phyloP scores from a whole-genome alignment of 2,888 invertebrate species.

The Iphiclides podalirius region DNA sequence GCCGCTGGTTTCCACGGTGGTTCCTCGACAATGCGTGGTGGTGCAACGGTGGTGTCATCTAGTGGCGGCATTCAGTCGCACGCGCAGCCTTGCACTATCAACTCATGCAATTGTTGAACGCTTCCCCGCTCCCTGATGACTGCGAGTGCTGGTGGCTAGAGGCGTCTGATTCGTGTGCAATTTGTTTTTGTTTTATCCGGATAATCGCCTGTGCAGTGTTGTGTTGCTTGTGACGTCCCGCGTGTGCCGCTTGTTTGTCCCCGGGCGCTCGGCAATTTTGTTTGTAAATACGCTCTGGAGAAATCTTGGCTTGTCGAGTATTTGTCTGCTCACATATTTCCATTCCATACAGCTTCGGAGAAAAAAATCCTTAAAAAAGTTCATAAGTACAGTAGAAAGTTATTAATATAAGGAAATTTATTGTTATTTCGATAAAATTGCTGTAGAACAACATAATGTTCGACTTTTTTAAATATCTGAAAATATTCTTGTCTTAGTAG shows the following conservation, averaged over 20 bases:
- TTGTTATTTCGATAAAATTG: neutral
- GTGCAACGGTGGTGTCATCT: conserved; percentile 64
- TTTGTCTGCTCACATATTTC: conserved; percentile 8
- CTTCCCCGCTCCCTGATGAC: conserved; percentile 40
- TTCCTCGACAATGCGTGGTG: conserved; percentile 68
- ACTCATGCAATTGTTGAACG: conserved; percentile 47
- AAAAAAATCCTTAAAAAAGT: no score
- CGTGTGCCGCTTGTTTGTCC: conserved; percentile 43
- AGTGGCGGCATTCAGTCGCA: conserved; percentile 56
- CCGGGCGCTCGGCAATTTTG: conserved; percentile 22
- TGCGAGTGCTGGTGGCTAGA: conserved; percentile 19
- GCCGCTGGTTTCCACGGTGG: conserved; percentile 67
- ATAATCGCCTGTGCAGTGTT: conserved; percentile 23
- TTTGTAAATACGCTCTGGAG: conserved; percentile 18
- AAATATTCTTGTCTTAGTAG: neutral
- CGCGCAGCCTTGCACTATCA: conserved; percentile 65
- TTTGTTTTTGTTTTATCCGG: conserved; percentile 28
- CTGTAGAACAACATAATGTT: no score
- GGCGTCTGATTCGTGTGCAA: conserved; percentile 20
- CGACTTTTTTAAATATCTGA: neutral
- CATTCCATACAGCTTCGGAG: no score
- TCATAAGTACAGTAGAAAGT: no score
- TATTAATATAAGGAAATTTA: no score
- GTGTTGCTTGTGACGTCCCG: conserved; percentile 14
- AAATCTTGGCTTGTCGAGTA: neutral